phyloP scores from a whole-genome alignment of 35 echinoderm and acorn worm species.

The Heliocidaris tuberculata region DNA sequence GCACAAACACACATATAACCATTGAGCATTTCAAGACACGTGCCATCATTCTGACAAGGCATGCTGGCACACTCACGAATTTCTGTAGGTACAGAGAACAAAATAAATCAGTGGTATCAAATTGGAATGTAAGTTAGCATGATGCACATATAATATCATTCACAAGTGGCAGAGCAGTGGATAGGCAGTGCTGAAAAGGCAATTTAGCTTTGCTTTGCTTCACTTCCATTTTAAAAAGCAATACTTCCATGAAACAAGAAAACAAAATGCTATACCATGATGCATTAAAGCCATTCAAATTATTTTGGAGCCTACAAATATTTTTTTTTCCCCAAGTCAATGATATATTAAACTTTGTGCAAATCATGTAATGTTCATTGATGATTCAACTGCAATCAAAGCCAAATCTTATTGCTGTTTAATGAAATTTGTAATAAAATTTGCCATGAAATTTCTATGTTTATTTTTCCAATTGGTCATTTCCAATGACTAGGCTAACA shows the following conservation, averaged over 20 bases:
- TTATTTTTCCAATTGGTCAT: background rate
- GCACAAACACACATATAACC: conserved; percentile 70
- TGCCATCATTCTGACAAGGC: conserved; percentile 74
- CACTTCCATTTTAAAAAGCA: too few species aligned
- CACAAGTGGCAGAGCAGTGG: too few species aligned
- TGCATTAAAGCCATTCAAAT: too few species aligned
- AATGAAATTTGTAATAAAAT: background rate
- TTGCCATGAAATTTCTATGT: background rate
- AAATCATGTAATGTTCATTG: background rate
- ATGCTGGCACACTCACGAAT: conserved; percentile 62
- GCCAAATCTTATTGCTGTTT: background rate
- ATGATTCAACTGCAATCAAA: background rate
- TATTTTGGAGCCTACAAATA: too few species aligned
- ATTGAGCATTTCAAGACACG: conserved; percentile 63
- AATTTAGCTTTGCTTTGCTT: too few species aligned
- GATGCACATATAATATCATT: too few species aligned
- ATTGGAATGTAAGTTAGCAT: too few species aligned
- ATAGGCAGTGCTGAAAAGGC: too few species aligned
- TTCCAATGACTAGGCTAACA: background rate
- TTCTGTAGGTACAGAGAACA: conserved; percentile 40
- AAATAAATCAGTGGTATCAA: background rate
- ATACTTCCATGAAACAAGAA: too few species aligned
- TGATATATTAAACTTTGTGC: background rate
- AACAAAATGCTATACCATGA: too few species aligned
- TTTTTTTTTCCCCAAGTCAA: too few species aligned